Evolutionary conservation across 2,888 invertebrate genomes (phyloP).

Genomic region (Lathronympha strigana): DNA sequence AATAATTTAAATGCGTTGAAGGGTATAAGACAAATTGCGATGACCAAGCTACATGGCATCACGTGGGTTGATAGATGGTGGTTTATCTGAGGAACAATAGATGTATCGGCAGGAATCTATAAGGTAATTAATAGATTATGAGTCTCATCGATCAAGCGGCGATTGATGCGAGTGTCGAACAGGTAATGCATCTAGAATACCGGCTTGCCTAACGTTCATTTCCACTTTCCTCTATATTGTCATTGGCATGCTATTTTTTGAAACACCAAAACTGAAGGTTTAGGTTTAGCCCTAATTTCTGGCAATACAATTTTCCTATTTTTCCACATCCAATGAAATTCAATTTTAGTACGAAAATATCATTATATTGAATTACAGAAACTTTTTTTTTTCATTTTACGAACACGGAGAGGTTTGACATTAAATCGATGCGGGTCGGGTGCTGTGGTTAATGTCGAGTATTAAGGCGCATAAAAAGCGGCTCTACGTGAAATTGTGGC

Average conservation of each 20-base stretch:
- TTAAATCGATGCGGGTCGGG: slow-evolving; percentile 38
- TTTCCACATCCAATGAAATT: background rate
- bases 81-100: slow-evolving; percentile 72
- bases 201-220: slow-evolving; percentile 9
- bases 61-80: slow-evolving; percentile 77
- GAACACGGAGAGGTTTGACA: slow-evolving; percentile 28
- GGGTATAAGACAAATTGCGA: slow-evolving; percentile 75
- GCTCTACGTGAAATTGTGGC: slow-evolving; percentile 35
- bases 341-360: background rate
- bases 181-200: slow-evolving; percentile 32
- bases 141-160: slow-evolving; percentile 69
- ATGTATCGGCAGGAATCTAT: slow-evolving; percentile 70
- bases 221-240: background rate
- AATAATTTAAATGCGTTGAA: slow-evolving; percentile 59
- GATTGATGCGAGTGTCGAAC: slow-evolving; percentile 43
- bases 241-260: background rate
- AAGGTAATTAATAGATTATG: slow-evolving; percentile 78
- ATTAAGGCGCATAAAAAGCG: slow-evolving; percentile 40
- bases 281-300: no score
- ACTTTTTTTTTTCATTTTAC: slow-evolving; percentile 22
- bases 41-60: slow-evolving; percentile 73
- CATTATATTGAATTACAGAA: slow-evolving; percentile 24
- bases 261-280: no score
- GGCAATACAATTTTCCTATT: no score
- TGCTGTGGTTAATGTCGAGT: slow-evolving; percentile 36